Evolutionary conservation across 2,888 invertebrate species (phyloP), one percentile per base, ranked within the genome.

Genomic region (Mantis religiosa): DNA sequence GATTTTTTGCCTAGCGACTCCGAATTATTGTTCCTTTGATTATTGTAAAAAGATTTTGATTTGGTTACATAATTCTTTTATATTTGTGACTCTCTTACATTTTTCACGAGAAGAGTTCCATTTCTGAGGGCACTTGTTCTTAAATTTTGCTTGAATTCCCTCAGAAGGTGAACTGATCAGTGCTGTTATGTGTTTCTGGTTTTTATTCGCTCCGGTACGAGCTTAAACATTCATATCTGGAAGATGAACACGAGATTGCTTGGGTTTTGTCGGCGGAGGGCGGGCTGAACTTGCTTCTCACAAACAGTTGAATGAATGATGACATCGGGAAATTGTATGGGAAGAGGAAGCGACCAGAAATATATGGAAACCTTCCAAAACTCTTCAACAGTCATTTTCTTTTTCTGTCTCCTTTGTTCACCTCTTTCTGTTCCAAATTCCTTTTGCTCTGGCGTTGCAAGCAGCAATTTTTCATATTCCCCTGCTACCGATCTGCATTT

Each of bases 331-430:
- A 30, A 30, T 30, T 30, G 30, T 30, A 30, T 30, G 30, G 30
- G 3, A 88, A 71, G 71, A 71, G 83, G 28, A 88, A 88, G 88
- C 83, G 54, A 88, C 88, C 88, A 88, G 34, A 88, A 87, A 83
- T 87, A 87, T 84, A 88, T 89, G 89, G 89, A 89, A 88, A 54
- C 85, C 81, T 88, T 89, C 89, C 89, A 89, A 89, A 85, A 84
- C 71, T 41, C 12, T 25, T 20, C 15, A 54, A 4, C 34, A 88
- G 88, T 88, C 83, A 88, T 88, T 87, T 88, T 87, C 84, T 85
- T 28, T 71, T 88, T 54, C 54, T 54, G 54, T 54, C 54, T 54
- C 54, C n/a, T n/a, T 47, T 85, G 54, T 71, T 25, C 54, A 71
- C 54, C 54, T 71, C 54, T 14, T 54, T 54, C 54, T 54, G 15